Evolutionary conservation across 2,888 invertebrate species (phyloP), one percentile per base, ranked within the genome.

Genomic region (Tanypteryx hageni): DNA sequence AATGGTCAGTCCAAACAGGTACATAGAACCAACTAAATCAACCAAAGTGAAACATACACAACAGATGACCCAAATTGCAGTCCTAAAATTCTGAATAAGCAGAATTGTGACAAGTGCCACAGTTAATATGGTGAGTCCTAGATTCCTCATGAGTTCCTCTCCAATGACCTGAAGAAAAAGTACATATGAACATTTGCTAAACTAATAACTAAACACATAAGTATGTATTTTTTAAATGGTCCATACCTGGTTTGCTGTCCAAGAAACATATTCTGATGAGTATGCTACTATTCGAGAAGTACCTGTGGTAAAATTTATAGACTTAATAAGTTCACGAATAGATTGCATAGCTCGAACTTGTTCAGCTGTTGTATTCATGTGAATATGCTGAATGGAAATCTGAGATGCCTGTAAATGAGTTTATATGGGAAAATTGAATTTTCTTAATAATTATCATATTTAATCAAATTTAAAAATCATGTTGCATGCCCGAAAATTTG

Each of bases 21-120:
- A 94, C 95, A 95, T 95, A n/a, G 95, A 94, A 57, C 96, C 96
- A 58, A 95, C 94, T 22, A 96, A 94, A 93, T 96, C 95, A 84
- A 95, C 94, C 92, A 96, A 94, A 9, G 95, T 95, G 93, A 95
- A 95, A 27, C 95, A 93, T 68, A 96, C 95, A 93, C 95, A 95
- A 83, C 94, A 94, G 68, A 95, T 94, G 27, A 96, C 95, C 94
- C 95, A 95, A 84, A 95, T 93, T 16, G 95, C 95, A 11, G 95
- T 94, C 92, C 94, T 94, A 64, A 95, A 92, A 93, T 96, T 95
- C 92, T 95, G 95, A 68, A 95, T 95, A 76, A 96, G 94, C 22
- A 95, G 92, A 83, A 95, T 92, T 5, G 95, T 95, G 57, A 96
- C 95, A 16, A 95, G 92, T 89, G 95, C 95, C n/a, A 96, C 95